A percentile compares a stretch with the other conserved stretches of the same genome.
phyloP scores from a whole-genome alignment of 2,113 vertebrate species.

The Halichoeres trimaculatus region DNA sequence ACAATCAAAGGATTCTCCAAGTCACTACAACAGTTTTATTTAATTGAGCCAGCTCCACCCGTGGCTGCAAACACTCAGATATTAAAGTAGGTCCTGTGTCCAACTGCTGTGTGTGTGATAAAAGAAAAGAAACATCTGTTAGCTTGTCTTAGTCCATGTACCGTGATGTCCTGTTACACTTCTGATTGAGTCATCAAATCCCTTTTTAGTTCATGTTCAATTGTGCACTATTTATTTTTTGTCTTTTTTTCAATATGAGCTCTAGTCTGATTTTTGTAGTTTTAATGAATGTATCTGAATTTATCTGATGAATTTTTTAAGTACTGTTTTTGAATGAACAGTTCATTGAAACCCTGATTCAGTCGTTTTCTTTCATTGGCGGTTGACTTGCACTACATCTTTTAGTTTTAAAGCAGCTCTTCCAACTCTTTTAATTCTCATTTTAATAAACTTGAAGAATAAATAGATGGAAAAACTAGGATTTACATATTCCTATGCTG shows the following conservation, averaged over 20 bases:
- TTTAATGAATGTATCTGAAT: constrained; percentile 1
- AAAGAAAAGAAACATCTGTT: too few relatives aligned
- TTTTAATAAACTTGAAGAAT: not conserved
- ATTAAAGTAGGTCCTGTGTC: too few relatives aligned
- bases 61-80: not conserved
- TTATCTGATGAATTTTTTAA: constrained; percentile 40
- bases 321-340: constrained; percentile 39
- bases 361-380: constrained; percentile 7
- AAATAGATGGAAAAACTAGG: not conserved
- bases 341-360: not conserved
- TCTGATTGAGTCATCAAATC: not conserved
- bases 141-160: too few relatives aligned
- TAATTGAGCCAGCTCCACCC: not conserved
- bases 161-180: not conserved
- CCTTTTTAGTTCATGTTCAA: constrained; percentile 1
- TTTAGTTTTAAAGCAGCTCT: not conserved
- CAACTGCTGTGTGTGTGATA: too few relatives aligned
- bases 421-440: not conserved
- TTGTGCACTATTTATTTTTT: not conserved
- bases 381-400: not conserved
- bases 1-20: not conserved
- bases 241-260: not conserved
- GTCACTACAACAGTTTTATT: not conserved
- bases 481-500: not conserved
- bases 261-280: constrained; percentile 5